Percentiles rank a stretch among this genome's conserved stretches.
phyloP scores from a whole-genome alignment of 1,140 invertebrate genomes.

The Musca domestica region DNA sequence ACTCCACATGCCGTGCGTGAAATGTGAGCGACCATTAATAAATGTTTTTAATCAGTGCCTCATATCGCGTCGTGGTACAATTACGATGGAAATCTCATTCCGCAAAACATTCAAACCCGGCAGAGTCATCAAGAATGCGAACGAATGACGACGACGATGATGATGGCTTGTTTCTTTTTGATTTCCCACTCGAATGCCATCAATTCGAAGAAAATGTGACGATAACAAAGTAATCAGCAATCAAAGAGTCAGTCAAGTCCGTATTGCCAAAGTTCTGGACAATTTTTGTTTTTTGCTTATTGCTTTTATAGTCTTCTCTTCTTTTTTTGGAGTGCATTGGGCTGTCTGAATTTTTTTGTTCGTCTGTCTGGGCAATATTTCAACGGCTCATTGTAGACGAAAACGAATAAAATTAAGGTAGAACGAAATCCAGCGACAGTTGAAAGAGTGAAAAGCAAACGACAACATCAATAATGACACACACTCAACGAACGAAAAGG shows the following conservation, averaged over 20 bases:
- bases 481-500: neutral
- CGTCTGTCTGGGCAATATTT: constrained; percentile 19
- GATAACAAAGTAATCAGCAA: constrained; percentile 18
- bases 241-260: constrained; percentile 3
- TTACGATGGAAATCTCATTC: neutral
- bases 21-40: constrained; percentile 7
- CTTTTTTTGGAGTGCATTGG: too few relatives aligned
- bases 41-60: constrained; percentile 6
- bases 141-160: too few relatives aligned
- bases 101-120: neutral
- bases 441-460: neutral
- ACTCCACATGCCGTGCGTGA: constrained; percentile 6
- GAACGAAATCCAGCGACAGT: too few relatives aligned
- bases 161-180: too few relatives aligned
- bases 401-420: constrained; percentile 17
- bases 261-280: too few relatives aligned
- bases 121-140: neutral
- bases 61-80: too few relatives aligned
- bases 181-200: constrained; percentile 11
- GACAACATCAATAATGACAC: constrained; percentile 6
- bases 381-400: constrained; percentile 3
- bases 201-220: neutral
- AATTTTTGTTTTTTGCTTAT: too few relatives aligned
- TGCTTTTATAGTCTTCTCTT: too few relatives aligned
- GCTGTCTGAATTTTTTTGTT: too few relatives aligned